These are phyloP conservation scores for Eolophus roseicapilla DNA, from an alignment of 2,113 vertebrate genomes.

Conservation along the genomic window DNA sequence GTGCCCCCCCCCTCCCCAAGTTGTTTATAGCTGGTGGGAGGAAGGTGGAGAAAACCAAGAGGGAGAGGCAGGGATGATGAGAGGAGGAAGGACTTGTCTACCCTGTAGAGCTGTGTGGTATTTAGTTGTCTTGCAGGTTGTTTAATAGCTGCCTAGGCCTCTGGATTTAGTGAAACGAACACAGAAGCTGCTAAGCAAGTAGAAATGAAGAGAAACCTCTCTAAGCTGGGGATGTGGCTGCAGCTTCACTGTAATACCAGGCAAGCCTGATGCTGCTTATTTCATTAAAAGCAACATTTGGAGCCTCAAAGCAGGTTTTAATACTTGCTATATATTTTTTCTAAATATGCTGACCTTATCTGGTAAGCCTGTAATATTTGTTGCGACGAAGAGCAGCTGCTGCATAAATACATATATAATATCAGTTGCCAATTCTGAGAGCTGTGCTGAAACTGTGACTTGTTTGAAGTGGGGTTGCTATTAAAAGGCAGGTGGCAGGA, in stretches of 20 bases:
- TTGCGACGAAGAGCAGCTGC: slow-evolving; percentile 66
- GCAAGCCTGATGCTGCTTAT: slow-evolving; percentile 50
- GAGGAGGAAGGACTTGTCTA: not conserved
- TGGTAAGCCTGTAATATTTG: slow-evolving; percentile 65
- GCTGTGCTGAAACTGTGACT: slow-evolving; percentile 44
- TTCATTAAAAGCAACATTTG: slow-evolving; percentile 57
- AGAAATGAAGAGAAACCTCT: slow-evolving; percentile 40
- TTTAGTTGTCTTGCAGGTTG: not conserved
- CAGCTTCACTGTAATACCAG: slow-evolving; percentile 37
- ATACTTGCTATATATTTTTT: slow-evolving; percentile 55
- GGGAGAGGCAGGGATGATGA: not conserved
- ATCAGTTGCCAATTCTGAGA: slow-evolving; percentile 60
- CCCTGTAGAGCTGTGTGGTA: not conserved
- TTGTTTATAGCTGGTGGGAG: not conserved
- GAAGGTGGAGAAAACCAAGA: not conserved
- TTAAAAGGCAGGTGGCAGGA: slow-evolving; percentile 67
- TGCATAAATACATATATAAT: slow-evolving; percentile 62
- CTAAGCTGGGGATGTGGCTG: slow-evolving; percentile 41
- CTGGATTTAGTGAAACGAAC: slow-evolving; percentile 29
- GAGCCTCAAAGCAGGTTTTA: slow-evolving; percentile 59
- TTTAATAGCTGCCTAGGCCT: not conserved
- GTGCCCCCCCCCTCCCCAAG: not conserved
- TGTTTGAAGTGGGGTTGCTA: slow-evolving; percentile 50
- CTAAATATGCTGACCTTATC: slow-evolving; percentile 61
- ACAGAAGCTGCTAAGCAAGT: slow-evolving; percentile 42